Base-by-base conservation (phyloP, 30 jellyfish, hydroid and myxozoan genomes). In the Aurelia sp. region DNA sequence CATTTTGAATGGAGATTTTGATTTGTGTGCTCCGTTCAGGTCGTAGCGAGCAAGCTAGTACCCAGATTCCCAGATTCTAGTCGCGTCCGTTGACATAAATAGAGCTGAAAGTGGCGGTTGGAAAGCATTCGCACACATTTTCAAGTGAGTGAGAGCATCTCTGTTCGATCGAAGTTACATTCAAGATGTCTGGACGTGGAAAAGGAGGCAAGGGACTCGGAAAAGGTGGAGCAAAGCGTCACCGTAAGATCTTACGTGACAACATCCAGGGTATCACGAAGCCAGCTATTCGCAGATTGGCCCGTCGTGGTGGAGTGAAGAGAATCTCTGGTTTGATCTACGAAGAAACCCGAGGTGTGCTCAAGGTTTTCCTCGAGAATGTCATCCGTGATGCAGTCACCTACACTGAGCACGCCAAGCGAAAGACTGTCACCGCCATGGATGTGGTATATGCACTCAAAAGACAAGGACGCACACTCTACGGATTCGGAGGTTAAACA, bases 131-230 rank as follows among this genome's bases (percentile, higher is more conserved):
- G 50, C 50, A 38, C 50, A 38, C 50, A 38, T 38, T 38, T 38
- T 38, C 50, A 38, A 7, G 9, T 4, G 50, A 38, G 50, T 27
- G 33, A 27, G 50, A 38, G 50, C 50, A 38, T 7, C 9, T 38
- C 50, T 38, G 50, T 38, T 4, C 50, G 50, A 38, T 38, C 9
- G 50, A 2, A 38, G 50, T 4, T 38, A 4, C 50, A 38, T 38
- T 18, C 60, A 87, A 67, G 18, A 91, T 91, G 96, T 57, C 98
- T 59, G 97, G 98, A 35, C 96, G 98, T 4, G 98, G 98, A 5
- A 92, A 92, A 92, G 97, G 98, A 13, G 98, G 98, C 30, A 92
- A 92, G 67, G 98, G 98, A 21, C 93, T 92, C 71, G 97, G 98
- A 67, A 92, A 92, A 82, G 97, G 98, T 0, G 98, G 98, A 33